Base-by-base conservation (phyloP, 2,888 invertebrate species). In the Drosophila subquinaria region DNA sequence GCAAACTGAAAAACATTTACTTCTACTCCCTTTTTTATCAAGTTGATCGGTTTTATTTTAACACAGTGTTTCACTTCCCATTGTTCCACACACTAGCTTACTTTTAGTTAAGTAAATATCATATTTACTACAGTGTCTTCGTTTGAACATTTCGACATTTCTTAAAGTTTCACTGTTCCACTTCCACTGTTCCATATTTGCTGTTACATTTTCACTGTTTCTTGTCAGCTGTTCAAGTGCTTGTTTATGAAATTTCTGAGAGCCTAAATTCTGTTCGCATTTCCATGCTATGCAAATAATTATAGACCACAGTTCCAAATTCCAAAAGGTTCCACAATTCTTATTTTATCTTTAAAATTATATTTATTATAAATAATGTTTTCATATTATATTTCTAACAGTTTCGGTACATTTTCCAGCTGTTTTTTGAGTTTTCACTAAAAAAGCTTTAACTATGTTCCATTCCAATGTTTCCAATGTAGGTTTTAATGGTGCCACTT, bases 391-490 rank as follows among this genome's bases (percentile, higher is more conserved):
- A 5, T 36, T 36, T 13, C 13, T 4, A 0, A 36, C 36, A 4
- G 0, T 36, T 4, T 4, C 4, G 13, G 36, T 13, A 35, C 11
- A 3, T 11, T 35, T 35, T 11, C 10, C 11, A 35, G 4, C 3
- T 3, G 35, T 35, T 11, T 13, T 10, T 36, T 36, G 1, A 3
- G 35, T 35, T 35, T 4, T 4, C 11, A 35, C 2, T 30, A 1
- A 15, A 50, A 11, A 36, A 13, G 20, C 9, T 17, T 56, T n/a
- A 43, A 5, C 38, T n/a, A 1, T 30, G 55, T 55, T 55, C 6
- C 57, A 36, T 59, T 59, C n/a, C 59, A 47, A 0, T 47, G 55
- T 33, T 55, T 13, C 42, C 55, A 30, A 17, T 5, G 13, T 17
- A 3, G 2, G 11, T 2, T 4, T 1, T 13, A 4, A 4, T 17